These are phyloP conservation scores for Aphaenogaster rudis DNA, from an alignment of 1,140 invertebrate species.

Conservation along the genomic window DNA sequence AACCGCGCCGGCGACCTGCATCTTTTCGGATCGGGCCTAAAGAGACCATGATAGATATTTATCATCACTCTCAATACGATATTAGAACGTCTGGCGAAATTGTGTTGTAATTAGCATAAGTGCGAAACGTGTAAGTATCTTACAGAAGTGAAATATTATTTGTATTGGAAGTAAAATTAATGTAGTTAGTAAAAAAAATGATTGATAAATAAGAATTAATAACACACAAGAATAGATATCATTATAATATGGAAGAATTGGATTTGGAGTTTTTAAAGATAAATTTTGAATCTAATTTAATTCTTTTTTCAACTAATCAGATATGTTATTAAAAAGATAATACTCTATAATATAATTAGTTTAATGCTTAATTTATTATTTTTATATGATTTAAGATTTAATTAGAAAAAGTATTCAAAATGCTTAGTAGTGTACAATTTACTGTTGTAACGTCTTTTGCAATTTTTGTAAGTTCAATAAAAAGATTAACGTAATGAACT, in stretches of 20 bases:
- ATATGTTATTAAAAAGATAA: background rate
- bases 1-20: slow-evolving; percentile 45
- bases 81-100: background rate
- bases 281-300: slow-evolving; percentile 2
- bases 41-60: background rate
- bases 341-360: background rate
- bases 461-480: background rate
- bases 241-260: background rate
- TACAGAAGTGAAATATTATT: background rate
- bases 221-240: background rate
- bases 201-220: slow-evolving; percentile 7
- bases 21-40: slow-evolving; percentile 40
- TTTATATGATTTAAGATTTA: background rate
- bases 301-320: background rate
- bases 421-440: background rate
- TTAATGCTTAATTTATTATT: background rate
- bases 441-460: background rate
- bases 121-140: background rate
- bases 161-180: background rate
- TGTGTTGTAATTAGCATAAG: background rate
- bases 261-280: background rate
- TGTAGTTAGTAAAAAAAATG: background rate
- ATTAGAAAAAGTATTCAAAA: background rate
- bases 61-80: background rate
- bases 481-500: background rate